These are phyloP conservation scores for Esox lucius DNA, from an alignment of 2,797 vertebrate genomes.

Conservation along the genomic window DNA sequence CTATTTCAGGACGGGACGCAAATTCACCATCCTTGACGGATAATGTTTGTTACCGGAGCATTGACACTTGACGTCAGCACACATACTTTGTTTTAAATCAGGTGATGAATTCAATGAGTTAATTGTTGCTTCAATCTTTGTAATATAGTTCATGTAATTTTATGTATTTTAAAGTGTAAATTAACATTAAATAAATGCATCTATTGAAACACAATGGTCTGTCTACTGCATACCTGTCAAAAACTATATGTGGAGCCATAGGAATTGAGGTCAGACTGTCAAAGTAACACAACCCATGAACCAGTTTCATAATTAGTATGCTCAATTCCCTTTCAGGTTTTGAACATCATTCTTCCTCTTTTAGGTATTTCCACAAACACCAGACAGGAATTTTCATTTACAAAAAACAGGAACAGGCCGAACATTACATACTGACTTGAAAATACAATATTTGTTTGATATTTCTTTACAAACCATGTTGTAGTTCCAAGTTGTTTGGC, in stretches of 20 bases:
- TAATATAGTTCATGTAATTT: neutral
- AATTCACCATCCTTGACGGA: constrained; percentile 59
- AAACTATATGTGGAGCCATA: neutral
- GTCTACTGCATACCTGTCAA: neutral
- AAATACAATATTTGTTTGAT: neutral
- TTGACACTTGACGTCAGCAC: neutral
- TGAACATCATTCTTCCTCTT: neutral
- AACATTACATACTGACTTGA: neutral
- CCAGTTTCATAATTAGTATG: neutral
- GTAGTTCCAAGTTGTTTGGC: neutral
- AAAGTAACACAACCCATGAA: neutral
- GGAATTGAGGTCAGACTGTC: neutral
- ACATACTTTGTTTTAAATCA: neutral
- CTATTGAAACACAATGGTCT: neutral
- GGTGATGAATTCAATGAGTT: neutral
- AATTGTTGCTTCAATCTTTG: neutral
- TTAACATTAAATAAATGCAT: neutral
- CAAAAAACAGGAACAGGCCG: neutral
- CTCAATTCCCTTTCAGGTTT: neutral
- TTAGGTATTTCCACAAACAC: neutral
- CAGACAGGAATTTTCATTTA: neutral
- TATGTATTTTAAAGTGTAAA: neutral
- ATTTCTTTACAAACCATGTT: neutral
- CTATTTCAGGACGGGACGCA: constrained; percentile 82
- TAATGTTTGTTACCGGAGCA: neutral